phyloP scores from a whole-genome alignment of 2,797 vertebrate genomes.

The Gymnopithys bicolor region DNA sequence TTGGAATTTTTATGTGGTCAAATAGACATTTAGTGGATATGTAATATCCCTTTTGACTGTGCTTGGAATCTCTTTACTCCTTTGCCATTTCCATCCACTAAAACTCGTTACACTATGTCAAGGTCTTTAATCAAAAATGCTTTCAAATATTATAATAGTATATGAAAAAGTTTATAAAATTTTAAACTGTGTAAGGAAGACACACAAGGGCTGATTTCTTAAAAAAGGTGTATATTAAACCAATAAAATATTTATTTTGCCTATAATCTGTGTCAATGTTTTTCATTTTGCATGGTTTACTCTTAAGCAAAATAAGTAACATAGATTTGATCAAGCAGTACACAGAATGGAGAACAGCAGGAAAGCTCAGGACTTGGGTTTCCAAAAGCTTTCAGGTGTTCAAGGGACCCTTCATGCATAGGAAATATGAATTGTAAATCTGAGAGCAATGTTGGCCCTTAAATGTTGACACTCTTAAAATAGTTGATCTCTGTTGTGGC shows the following conservation, averaged over 20 bases:
- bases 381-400: neutral
- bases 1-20: conserved; percentile 58
- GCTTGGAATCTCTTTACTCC: conserved; percentile 55
- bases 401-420: neutral
- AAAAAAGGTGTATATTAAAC: conserved; percentile 78
- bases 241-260: conserved; percentile 99
- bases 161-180: conserved; percentile 71
- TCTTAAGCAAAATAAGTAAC: neutral
- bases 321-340: neutral
- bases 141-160: conserved; percentile 72
- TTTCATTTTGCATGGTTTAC: neutral
- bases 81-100: conserved; percentile 64
- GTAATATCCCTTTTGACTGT: conserved; percentile 59
- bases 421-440: neutral
- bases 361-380: neutral
- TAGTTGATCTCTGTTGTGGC: neutral
- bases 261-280: conserved; percentile 70
- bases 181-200: conserved; percentile 80
- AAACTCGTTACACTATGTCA: conserved; percentile 66
- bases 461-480: neutral
- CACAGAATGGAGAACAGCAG: neutral
- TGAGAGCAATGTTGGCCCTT: neutral
- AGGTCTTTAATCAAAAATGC: conserved; percentile 75
- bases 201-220: conserved; percentile 86
- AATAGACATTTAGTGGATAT: conserved; percentile 54